A percentile compares a stretch with the other conserved stretches of the same genome.
Evolutionary conservation across 1,140 invertebrate species (phyloP).

Genomic region (Temnothorax curvispinosus): DNA sequence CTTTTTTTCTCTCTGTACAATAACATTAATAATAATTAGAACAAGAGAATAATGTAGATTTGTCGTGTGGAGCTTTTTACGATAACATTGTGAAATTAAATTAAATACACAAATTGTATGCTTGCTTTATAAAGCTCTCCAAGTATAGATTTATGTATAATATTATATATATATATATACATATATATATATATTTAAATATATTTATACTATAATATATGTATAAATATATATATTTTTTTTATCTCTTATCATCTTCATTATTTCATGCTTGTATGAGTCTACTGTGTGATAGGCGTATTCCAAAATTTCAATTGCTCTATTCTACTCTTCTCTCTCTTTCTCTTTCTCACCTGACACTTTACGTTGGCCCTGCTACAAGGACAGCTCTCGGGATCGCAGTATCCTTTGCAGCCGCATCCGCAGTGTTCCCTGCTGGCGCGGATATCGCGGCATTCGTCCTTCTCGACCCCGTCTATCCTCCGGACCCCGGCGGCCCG

Average conservation of each 20-base stretch:
- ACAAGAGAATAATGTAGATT: not conserved
- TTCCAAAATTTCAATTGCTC: not conserved
- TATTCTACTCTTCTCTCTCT: not conserved
- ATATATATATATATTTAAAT: too few species aligned
- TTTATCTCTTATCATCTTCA: not conserved
- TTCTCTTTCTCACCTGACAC: conserved; percentile 90
- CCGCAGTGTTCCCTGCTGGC: conserved; percentile 97
- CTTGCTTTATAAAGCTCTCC: not conserved
- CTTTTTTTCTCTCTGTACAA: not conserved
- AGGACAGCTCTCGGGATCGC: conserved; percentile 97
- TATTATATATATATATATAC: not conserved
- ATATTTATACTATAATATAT: too few species aligned
- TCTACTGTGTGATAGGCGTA: not conserved
- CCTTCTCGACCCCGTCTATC: conserved; percentile 97
- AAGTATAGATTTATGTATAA: not conserved
- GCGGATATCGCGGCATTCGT: conserved; percentile 96
- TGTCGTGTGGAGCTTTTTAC: not conserved
- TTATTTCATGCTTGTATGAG: not conserved
- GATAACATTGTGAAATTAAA: not conserved
- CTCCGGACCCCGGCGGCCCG: conserved; percentile 96
- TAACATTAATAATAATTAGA: not conserved
- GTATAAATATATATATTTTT: not conserved
- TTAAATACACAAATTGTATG: not conserved
- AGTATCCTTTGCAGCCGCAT: conserved; percentile 97
- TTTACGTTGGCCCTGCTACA: conserved; percentile 98